These are phyloP conservation scores for Macrosiphum euphorbiae DNA, from an alignment of 2,888 invertebrate species.

Conservation along the genomic window DNA sequence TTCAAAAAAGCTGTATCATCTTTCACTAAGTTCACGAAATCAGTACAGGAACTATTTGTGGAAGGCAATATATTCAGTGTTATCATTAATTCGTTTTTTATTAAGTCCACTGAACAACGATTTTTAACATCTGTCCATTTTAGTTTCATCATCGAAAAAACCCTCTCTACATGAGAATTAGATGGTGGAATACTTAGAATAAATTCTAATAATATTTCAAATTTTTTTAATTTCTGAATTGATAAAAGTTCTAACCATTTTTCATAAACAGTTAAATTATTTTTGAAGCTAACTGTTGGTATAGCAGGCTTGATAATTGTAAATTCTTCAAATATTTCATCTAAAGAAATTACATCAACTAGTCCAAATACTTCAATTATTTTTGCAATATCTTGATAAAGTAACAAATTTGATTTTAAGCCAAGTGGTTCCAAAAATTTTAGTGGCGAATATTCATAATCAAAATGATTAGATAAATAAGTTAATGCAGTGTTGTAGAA, in stretches of 20 bases:
- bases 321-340: conserved; percentile 29
- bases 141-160: conserved; percentile 13
- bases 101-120: not conserved
- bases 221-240: conserved; percentile 8
- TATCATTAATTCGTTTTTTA: conserved; percentile 41
- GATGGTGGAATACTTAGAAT: conserved; percentile 3
- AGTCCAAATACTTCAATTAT: not conserved
- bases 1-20: conserved; percentile 38
- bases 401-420: not conserved
- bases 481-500: conserved; percentile 25
- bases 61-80: not conserved
- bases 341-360: conserved; percentile 19
- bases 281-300: not conserved
- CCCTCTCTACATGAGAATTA: conserved; percentile 16
- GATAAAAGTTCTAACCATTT: not conserved
- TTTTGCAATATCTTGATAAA: conserved; percentile 15
- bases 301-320: not conserved
- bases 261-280: not conserved
- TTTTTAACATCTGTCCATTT: conserved; percentile 13
- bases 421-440: not conserved
- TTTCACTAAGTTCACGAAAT: conserved; percentile 25
- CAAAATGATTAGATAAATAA: conserved; percentile 9
- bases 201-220: conserved; percentile 11
- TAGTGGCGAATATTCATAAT: conserved; percentile 10
- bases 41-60: not conserved